Conservation (phyloP, 2,888 invertebrate genomes). For the Pantelozetes paolii region DNA sequence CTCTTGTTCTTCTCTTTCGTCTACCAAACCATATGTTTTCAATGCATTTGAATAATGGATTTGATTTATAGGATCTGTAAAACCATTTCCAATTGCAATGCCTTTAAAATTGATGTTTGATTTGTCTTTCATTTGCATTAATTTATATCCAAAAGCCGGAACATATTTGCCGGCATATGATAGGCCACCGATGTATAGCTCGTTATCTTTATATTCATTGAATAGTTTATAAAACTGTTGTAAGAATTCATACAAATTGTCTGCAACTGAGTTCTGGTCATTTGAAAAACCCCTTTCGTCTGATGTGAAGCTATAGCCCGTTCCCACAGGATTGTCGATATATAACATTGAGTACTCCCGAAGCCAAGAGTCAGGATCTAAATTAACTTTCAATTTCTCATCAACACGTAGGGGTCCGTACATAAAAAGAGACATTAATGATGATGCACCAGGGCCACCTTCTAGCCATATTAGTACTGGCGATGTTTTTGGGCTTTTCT, state of each 20-base stretch:
- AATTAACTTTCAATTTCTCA: not conserved
- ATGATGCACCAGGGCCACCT: not conserved
- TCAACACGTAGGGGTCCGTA: not conserved
- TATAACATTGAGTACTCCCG: not conserved
- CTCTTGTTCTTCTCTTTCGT: not conserved
- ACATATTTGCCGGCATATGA: slow-evolving; percentile 12
- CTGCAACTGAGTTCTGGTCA: not conserved
- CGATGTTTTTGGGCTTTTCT: not conserved
- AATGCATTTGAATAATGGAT: not conserved
- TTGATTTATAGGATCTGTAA: not conserved
- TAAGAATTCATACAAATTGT: not conserved
- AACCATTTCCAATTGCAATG: not conserved
- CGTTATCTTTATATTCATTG: not conserved
- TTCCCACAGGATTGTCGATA: slow-evolving; percentile 9
- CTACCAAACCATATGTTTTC: not conserved
- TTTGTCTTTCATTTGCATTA: not conserved
- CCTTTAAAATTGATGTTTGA: not conserved
- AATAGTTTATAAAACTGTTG: not conserved
- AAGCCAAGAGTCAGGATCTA: not conserved
- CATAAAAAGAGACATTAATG: not conserved
- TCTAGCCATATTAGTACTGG: not conserved
- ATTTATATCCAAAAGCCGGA: not conserved
- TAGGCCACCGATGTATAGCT: not conserved
- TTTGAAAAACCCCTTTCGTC: not conserved
- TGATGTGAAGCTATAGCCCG: not conserved